phyloP scores from a whole-genome alignment of 2,797 vertebrate genomes.

The Delichon dasypus region DNA sequence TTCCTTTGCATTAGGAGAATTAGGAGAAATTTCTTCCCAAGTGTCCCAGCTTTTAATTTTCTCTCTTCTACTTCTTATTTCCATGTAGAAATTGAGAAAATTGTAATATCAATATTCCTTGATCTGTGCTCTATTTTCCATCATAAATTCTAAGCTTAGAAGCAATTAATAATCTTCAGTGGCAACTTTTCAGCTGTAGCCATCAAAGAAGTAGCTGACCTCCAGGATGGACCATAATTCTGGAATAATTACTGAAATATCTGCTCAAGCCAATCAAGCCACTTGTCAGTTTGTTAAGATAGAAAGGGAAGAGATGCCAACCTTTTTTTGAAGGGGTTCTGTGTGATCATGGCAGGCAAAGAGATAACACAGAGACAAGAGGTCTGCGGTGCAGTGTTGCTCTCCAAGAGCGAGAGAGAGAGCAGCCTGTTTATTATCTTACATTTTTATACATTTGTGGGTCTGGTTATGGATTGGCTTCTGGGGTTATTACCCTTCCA shows the following conservation, averaged over 20 bases:
- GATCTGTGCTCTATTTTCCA: background rate
- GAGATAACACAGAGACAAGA: no score
- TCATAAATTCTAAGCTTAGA: background rate
- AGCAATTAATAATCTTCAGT: background rate
- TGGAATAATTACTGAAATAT: background rate
- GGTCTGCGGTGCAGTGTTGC: no score
- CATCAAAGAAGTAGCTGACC: background rate
- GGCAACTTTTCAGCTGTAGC: background rate
- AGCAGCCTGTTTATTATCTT: no score
- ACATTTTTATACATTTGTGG: no score
- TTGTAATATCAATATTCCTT: background rate
- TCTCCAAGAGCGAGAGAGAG: no score
- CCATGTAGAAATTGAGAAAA: background rate
- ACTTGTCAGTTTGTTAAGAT: background rate
- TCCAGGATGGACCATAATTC: background rate
- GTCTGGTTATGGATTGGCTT: no score
- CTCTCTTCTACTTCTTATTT: background rate
- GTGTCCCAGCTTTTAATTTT: background rate
- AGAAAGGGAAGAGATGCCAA: background rate
- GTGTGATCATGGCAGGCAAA: no score
- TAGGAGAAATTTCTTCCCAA: background rate
- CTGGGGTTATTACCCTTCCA: no score
- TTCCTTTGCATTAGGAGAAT: background rate
- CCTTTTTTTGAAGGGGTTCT: background rate
- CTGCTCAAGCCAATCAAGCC: background rate